Percentiles rank a stretch among this genome's conserved stretches.
Conservation (phyloP, 53 echinoderm and acorn worm genomes). For the Echinarachnius parma region DNA sequence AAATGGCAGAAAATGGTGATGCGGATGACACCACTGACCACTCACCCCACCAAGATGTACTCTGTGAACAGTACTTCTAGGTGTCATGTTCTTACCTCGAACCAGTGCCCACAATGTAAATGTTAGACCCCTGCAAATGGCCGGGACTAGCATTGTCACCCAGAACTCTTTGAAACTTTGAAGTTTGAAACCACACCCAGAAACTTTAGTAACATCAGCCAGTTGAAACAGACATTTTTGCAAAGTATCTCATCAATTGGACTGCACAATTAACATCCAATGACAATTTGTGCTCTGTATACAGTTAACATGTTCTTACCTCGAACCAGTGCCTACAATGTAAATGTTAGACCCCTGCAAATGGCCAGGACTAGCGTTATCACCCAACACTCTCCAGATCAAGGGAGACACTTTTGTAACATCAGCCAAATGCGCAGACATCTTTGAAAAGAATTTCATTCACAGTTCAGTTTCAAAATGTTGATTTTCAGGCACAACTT, state of each 20-base stretch:
- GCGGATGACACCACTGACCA: too few relatives aligned
- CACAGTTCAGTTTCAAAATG: too few relatives aligned
- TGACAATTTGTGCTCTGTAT: too few relatives aligned
- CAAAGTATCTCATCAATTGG: too few relatives aligned
- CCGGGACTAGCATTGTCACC: conserved; percentile 44
- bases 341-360: conserved; percentile 35
- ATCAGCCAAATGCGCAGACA: conserved; percentile 23
- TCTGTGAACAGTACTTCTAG: too few relatives aligned
- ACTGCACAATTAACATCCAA: too few relatives aligned
- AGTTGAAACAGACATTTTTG: too few relatives aligned
- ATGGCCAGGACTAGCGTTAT: conserved; percentile 39
- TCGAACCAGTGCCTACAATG: conserved; percentile 21
- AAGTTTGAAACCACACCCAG: too few relatives aligned
- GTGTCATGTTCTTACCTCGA: neutral
- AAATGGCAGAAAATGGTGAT: neutral
- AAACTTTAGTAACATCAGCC: too few relatives aligned
- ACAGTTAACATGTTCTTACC: neutral
- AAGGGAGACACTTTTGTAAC: conserved; percentile 21
- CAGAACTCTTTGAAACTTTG: conserved; percentile 11
- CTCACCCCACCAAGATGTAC: too few relatives aligned
- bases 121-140: conserved; percentile 34
- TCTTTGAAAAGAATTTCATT: too few relatives aligned
- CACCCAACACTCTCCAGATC: conserved; percentile 31
- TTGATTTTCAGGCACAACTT: too few relatives aligned
- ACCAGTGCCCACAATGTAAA: conserved; percentile 25